phyloP scores from a whole-genome alignment of 2,888 invertebrate genomes.

The Clunio marinus region DNA sequence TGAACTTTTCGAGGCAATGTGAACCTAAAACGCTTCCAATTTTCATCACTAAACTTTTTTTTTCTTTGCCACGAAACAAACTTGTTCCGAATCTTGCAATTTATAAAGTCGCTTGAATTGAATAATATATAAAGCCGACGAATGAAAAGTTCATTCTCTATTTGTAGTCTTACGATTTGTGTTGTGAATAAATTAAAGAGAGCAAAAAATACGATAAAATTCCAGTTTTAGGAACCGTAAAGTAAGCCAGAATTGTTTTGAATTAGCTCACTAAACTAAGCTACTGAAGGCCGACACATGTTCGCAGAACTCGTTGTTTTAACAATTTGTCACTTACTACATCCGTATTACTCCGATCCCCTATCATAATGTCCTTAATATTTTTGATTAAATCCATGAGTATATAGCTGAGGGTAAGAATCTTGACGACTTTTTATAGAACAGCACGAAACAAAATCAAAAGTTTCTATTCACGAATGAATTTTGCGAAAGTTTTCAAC shows the following conservation, averaged over 20 bases:
- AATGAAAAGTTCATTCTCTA: background rate
- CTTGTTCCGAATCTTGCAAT: background rate
- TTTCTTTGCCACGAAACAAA: too few species aligned
- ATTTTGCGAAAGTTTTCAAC: background rate
- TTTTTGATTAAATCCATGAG: slow-evolving; percentile 33
- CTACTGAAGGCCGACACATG: background rate
- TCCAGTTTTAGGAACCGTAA: too few species aligned
- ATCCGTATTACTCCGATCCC: slow-evolving; percentile 22
- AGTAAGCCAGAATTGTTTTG: too few species aligned
- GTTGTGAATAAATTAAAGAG: too few species aligned
- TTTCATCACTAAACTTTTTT: background rate
- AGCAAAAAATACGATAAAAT: too few species aligned
- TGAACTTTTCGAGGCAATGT: too few species aligned
- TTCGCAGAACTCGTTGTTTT: background rate
- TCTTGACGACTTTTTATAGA: slow-evolving; percentile 32
- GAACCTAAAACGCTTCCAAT: too few species aligned
- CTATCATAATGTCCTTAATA: slow-evolving; percentile 36
- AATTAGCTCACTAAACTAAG: too few species aligned
- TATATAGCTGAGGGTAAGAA: slow-evolving; percentile 32
- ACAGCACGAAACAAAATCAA: background rate
- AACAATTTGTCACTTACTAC: background rate
- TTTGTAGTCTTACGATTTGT: too few species aligned
- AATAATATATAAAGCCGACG: too few species aligned
- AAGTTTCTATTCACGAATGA: background rate
- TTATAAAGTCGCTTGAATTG: too few species aligned